phyloP scores from a whole-genome alignment of 2,888 invertebrate genomes.

The Cataglyphis altisquamis region DNA sequence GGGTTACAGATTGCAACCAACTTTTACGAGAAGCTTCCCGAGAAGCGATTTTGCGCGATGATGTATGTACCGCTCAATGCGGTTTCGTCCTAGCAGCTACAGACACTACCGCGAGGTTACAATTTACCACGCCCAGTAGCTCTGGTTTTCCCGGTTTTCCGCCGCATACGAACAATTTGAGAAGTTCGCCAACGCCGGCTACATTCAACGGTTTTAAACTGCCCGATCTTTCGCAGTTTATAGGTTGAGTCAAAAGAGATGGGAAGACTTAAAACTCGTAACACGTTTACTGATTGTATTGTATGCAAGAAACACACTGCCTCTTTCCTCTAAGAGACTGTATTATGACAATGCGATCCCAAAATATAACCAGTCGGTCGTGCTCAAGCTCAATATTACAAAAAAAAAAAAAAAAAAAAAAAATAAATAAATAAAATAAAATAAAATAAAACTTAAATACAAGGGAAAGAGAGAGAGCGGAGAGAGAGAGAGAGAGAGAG shows the following conservation, averaged over 20 bases:
- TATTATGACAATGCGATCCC: constrained; percentile 56
- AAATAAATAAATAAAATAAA: neutral
- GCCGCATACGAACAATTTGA: constrained; percentile 74
- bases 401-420: neutral
- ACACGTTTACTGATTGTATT: constrained; percentile 60
- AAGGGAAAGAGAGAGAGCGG: neutral
- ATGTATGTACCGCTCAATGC: constrained; percentile 96
- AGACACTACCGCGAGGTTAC: constrained; percentile 78
- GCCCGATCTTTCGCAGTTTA: constrained; percentile 92
- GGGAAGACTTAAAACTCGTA: constrained; percentile 56
- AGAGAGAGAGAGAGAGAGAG: neutral
- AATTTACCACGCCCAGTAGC: constrained; percentile 78
- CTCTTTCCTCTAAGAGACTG: constrained; percentile 61
- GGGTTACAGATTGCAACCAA: constrained; percentile 95
- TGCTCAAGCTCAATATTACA: constrained; percentile 15
- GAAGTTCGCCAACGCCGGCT: constrained; percentile 78
- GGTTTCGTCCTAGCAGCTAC: constrained; percentile 89
- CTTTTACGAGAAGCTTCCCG: constrained; percentile 94
- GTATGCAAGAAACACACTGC: constrained; percentile 63
- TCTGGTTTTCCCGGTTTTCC: constrained; percentile 71
- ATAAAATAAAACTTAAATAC: neutral
- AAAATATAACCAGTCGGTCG: constrained; percentile 24
- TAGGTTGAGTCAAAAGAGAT: constrained; percentile 86
- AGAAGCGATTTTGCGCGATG: constrained; percentile 93
- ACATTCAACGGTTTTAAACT: constrained; percentile 90